phyloP scores from a whole-genome alignment of 2,797 vertebrate species.

The Spinus pinus region DNA sequence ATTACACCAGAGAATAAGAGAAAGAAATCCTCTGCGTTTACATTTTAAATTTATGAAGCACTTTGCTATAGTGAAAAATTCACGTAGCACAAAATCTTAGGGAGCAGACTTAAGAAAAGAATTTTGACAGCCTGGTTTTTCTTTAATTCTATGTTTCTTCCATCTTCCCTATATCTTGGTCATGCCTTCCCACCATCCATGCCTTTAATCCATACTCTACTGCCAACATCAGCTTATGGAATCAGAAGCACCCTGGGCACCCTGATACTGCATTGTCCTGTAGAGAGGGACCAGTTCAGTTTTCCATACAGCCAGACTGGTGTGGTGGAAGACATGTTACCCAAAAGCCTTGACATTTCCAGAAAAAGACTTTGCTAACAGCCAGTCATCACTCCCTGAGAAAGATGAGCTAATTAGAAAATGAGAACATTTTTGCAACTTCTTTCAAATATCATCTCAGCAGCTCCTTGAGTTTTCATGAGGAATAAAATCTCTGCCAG shows the following conservation, averaged over 20 bases:
- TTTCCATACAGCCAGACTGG: neutral
- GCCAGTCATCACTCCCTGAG: neutral
- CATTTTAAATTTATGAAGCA: neutral
- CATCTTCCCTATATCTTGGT: neutral
- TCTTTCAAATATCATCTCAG: neutral
- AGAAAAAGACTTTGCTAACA: neutral
- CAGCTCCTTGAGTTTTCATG: neutral
- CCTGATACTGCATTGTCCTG: neutral
- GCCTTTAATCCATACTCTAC: neutral
- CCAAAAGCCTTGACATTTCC: neutral
- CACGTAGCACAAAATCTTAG: neutral
- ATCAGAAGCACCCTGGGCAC: neutral
- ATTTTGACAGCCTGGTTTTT: neutral
- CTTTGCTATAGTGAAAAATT: neutral
- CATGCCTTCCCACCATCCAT: neutral
- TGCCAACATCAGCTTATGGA: neutral
- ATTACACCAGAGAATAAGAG: neutral
- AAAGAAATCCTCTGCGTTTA: neutral
- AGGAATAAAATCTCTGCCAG: neutral
- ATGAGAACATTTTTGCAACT: neutral
- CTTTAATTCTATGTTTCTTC: neutral
- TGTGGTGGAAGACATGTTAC: rapidly evolving
- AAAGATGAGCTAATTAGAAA: neutral
- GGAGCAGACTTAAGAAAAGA: neutral
- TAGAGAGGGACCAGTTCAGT: neutral